Conservation (phyloP, 2,797 vertebrate species). For the Lacerta viridis region DNA sequence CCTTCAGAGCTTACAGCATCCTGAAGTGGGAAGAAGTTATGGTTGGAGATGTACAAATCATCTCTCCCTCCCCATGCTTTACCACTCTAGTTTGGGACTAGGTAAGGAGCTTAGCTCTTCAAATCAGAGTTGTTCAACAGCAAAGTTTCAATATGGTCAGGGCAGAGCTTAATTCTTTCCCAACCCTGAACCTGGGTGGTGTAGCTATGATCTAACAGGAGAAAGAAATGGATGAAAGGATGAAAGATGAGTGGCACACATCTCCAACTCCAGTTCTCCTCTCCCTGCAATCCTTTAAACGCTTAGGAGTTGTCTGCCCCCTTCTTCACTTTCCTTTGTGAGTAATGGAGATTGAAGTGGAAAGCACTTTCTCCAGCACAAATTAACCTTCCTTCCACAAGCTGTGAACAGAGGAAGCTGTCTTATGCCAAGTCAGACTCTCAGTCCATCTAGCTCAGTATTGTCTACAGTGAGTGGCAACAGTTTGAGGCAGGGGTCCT, state of each 20-base stretch:
- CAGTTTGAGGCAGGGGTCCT: neutral
- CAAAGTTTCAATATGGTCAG: neutral
- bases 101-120: neutral
- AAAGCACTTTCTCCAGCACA: neutral
- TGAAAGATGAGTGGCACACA: neutral
- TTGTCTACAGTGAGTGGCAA: neutral
- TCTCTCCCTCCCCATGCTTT: neutral
- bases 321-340: neutral
- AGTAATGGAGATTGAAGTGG: neutral
- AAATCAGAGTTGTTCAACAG: neutral
- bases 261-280: neutral
- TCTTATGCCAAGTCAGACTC: neutral
- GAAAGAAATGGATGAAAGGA: neutral
- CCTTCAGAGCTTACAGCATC: neutral
- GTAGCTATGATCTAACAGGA: neutral
- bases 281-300: neutral
- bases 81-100: neutral
- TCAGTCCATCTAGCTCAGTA: neutral
- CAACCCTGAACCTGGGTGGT: neutral
- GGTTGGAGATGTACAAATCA: neutral
- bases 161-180: neutral
- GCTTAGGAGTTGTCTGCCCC: neutral
- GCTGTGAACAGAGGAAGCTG: neutral
- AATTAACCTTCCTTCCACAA: neutral
- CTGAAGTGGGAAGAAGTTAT: too few relatives aligned